Evolutionary conservation across 2,113 vertebrate species (phyloP), one percentile per base, ranked within the genome.

Genomic region (Butorides virescens): DNA sequence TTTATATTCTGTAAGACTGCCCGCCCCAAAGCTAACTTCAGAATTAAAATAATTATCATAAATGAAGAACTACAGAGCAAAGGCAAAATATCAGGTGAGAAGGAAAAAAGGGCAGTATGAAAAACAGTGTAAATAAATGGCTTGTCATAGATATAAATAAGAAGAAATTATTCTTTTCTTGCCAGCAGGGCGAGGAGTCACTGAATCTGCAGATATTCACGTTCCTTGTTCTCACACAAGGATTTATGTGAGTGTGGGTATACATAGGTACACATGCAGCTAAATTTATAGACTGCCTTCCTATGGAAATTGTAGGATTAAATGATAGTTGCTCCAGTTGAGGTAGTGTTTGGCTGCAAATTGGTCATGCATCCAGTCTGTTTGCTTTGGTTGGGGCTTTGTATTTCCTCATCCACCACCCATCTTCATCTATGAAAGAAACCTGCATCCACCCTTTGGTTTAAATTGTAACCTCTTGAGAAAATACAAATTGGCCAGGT

Each of bases 21-120:
- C 10, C 55, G 65, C 34, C 56, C n/a, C 32, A 66, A 67, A 90
- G 77, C 73, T 73, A 86, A 68, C 36, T 59, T 82, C 56, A 68
- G 46, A 87, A 95, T 73, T 92, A 72, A 92, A 90, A 65, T 72
- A 88, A 88, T 90, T 88, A 61, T 39, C 46, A 26, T 71, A 82
- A 92, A 49, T 79, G 9, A 90, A 90, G 46, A 75, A 66, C 86
- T 86, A 42, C 27, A 65, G 18, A 70, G 59, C 39, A 58, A 70
- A 83, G 67, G n/a, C 62, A 80, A 56, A 76, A 71, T 27, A 83
- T 39, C 50, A 88, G 50, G 49, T 72, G 39, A 90, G 78, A 49
- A 44, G 44, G 25, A 22, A 66, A 63, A 87, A 75, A 50, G 30
- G 32, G 46, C 36, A 39, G 18, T 39, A 23, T 70, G 59, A 79